phyloP scores from a whole-genome alignment of 2,888 invertebrate genomes.

The Aleiodes alternator region DNA sequence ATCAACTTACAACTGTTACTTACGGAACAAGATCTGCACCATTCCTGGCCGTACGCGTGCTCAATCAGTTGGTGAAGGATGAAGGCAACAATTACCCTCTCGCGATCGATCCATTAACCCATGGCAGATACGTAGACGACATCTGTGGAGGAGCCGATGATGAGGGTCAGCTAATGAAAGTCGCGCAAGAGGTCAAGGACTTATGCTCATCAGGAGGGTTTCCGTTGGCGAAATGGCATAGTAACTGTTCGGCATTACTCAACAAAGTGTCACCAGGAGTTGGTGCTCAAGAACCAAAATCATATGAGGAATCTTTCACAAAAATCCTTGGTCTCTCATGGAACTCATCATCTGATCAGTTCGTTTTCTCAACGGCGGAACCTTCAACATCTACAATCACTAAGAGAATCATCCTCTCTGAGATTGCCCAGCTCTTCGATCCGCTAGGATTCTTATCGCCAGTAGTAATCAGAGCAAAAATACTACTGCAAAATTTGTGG shows the following conservation, averaged over 20 bases:
- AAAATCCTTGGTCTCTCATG: background rate
- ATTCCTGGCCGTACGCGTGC: conserved; percentile 32
- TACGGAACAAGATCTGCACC: conserved; percentile 46
- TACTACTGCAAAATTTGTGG: conserved; percentile 46
- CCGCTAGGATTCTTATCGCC: conserved; percentile 46
- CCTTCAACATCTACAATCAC: conserved; percentile 1
- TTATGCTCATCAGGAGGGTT: background rate
- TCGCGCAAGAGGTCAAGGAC: background rate
- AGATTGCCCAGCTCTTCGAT: conserved; percentile 50
- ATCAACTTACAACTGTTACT: conserved; percentile 46
- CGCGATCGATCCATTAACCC: background rate
- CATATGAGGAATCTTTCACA: background rate
- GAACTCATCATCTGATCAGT: background rate
- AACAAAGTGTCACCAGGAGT: background rate
- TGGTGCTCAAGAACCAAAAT: background rate
- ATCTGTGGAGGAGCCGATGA: conserved; percentile 23
- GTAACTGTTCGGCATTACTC: background rate
- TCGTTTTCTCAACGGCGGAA: background rate
- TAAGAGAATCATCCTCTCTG: conserved; percentile 45
- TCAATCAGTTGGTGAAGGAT: background rate
- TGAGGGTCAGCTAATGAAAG: background rate
- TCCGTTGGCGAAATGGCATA: conserved; percentile 1
- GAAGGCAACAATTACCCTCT: background rate
- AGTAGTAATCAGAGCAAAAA: conserved; percentile 41
- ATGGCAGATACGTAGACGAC: background rate